Base-by-base conservation (phyloP, 2,113 vertebrate genomes). In the Muntiacus muntjak region DNA sequence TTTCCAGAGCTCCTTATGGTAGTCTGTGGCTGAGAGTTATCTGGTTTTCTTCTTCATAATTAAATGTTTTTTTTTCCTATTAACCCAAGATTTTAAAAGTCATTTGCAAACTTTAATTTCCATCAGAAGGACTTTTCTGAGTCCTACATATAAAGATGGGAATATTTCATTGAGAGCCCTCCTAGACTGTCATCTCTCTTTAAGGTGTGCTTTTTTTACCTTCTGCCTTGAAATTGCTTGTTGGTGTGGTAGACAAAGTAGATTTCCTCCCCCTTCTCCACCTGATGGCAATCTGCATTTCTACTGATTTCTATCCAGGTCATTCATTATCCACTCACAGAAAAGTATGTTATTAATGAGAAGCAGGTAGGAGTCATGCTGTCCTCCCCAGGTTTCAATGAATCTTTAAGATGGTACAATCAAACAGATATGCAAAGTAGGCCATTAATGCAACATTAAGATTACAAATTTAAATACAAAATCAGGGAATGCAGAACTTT, bases 381-480 rank as follows among this genome's bases (percentile, higher is more conserved):
- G 94, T 95, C 94, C 95, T 98, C 89, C 64, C 64, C 26, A 89
- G 85, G 94, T 95, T 98, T 96, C 96, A 98, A 97, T 96, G 96
- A 97, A 97, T 93, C 85, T 96, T 97, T 97, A 94, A 98, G 90
- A 91, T 86, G 82, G 74, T 89, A 97, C 81, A 97, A 96, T 98
- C 97, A 98, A 95, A 97, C 50, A 62, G 58, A 92, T 96, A 96
- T 97, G 92, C 92, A 94, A 97, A 98, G 52, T 52, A 98, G 89
- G 87, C 43, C 74, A 95, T 97, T 94, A 97, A 97, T 94, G 76
- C 81, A 96, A 62, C 88, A 97, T 91, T 88, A 90, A 94, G 15
- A 2, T 91, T 95, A 94, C 58, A 86, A 94, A 95, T 97, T 97
- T 92, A 94, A 97, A 92, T 71, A 94, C 87, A 90, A 97, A 97